Evolutionary conservation across 2,888 invertebrate species (phyloP), one percentile per base, ranked within the genome.

Genomic region (Eilema depressum): DNA sequence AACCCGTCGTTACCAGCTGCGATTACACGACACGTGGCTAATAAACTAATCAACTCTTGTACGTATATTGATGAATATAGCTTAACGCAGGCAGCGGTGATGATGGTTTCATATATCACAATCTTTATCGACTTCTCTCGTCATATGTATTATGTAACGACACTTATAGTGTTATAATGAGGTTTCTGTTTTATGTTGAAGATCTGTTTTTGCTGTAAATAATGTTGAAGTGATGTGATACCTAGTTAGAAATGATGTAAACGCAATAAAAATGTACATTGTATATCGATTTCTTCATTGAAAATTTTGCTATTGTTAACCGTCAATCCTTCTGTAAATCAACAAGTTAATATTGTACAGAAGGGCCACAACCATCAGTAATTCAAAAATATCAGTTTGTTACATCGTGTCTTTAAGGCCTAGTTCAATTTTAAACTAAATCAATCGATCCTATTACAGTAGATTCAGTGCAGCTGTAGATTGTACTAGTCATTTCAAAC

Each of bases 1-100:
- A 84, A 86, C 81, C 74, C 85, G 85, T 41, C 63, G 56, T 61
- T 59, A 53, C 66, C 11, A 17, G 63, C 67, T 73, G 66, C 63
- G 71, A 73, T 74, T 68, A 59, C 47, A 60, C 66, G 69, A 66
- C 71, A 73, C 69, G 47, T 73, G 66, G 47, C 28, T 77, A 72
- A 71, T 72, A 66, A 70, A 72, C 67, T 74, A 74, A 62, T 65
- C 60, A 65, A 61, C 26, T 56, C 71, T 73, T 68, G 61, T 73
- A 70, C 69, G 41, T 66, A 63, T 68, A 56, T 67, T 75, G 65
- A 67, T 61, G 60, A 65, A 30, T 8, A 63, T 37, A 56, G 30
- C 53, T 65, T 66, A 66, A 57, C 33, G 2, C 17, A 25, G 25
- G 20, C 33, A 25, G 57, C 28, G 25, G 25, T 37, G 20, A 26